Evolutionary conservation across 1,140 invertebrate species (phyloP).

Genomic region (Philopotamus ludificatus): DNA sequence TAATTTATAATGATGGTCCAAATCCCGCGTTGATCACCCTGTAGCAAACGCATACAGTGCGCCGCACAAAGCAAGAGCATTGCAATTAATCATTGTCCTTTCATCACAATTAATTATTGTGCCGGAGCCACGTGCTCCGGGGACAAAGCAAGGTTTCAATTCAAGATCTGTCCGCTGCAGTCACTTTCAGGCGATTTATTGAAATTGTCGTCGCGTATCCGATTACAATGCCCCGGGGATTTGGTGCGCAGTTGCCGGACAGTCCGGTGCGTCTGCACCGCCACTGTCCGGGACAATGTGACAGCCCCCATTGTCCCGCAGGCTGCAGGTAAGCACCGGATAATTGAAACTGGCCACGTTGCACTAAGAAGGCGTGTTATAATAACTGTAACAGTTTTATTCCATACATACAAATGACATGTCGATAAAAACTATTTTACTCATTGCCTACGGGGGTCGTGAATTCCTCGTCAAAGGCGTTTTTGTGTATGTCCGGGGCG

Average conservation of each 20-base stretch:
- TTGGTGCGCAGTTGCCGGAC: not conserved
- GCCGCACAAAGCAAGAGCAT: too few relatives aligned
- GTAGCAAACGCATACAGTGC: too few relatives aligned
- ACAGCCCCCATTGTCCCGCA: not conserved
- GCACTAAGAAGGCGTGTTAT: too few relatives aligned
- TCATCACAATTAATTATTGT: slow-evolving; percentile 11
- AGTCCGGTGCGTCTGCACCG: too few relatives aligned
- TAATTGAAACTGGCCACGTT: not conserved
- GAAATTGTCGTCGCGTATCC: not conserved
- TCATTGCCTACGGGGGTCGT: too few relatives aligned
- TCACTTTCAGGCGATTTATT: slow-evolving; percentile 7
- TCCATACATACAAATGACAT: too few relatives aligned
- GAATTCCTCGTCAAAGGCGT: too few relatives aligned
- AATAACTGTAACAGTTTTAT: too few relatives aligned
- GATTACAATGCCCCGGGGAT: not conserved
- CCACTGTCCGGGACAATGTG: not conserved
- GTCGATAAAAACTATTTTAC: too few relatives aligned
- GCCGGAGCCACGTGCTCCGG: not conserved
- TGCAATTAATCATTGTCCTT: slow-evolving; percentile 12
- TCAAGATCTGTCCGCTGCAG: not conserved
- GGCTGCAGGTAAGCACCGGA: not conserved
- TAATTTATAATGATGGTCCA: too few relatives aligned
- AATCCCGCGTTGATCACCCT: too few relatives aligned
- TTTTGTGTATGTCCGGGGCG: too few relatives aligned
- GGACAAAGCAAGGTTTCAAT: slow-evolving; percentile 10